Percentiles rank a stretch among this genome's conserved stretches.
phyloP scores from a whole-genome alignment of 2,888 invertebrate genomes.

The Dermolepida albohirtum region DNA sequence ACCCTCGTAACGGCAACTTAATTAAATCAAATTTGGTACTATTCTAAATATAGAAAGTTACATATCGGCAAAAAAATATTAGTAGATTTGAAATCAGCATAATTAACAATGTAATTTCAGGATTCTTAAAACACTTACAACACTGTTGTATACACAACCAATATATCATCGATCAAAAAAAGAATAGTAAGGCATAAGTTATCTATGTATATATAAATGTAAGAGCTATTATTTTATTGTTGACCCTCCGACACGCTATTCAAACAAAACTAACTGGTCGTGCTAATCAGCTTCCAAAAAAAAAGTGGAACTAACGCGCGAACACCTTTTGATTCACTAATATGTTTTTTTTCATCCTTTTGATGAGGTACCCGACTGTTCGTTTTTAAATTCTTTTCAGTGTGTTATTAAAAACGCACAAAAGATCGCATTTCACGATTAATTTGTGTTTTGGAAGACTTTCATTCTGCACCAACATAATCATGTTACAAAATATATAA shows the following conservation, averaged over 20 bases:
- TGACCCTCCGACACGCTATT: constrained; percentile 19
- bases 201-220: neutral
- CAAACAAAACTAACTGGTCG: constrained; percentile 30
- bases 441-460: neutral
- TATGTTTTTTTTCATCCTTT: constrained; percentile 17
- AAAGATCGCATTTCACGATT: constrained; percentile 11
- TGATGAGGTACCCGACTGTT: constrained; percentile 13
- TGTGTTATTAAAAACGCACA: constrained; percentile 9
- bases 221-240: constrained; percentile 30
- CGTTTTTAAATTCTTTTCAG: constrained; percentile 24
- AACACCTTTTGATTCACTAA: constrained; percentile 16
- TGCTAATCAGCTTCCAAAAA: constrained; percentile 27
- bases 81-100: too few species aligned
- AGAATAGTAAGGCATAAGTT: too few species aligned
- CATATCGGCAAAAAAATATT: too few species aligned
- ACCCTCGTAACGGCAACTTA: too few species aligned
- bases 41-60: too few species aligned
- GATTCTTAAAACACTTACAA: too few species aligned
- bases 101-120: too few species aligned
- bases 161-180: too few species aligned
- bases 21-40: too few species aligned
- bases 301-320: constrained; percentile 20
- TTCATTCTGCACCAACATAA: too few species aligned
- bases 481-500: too few species aligned
- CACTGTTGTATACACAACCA: too few species aligned